phyloP scores from a whole-genome alignment of 2,797 vertebrate genomes.

The Masticophis lateralis region DNA sequence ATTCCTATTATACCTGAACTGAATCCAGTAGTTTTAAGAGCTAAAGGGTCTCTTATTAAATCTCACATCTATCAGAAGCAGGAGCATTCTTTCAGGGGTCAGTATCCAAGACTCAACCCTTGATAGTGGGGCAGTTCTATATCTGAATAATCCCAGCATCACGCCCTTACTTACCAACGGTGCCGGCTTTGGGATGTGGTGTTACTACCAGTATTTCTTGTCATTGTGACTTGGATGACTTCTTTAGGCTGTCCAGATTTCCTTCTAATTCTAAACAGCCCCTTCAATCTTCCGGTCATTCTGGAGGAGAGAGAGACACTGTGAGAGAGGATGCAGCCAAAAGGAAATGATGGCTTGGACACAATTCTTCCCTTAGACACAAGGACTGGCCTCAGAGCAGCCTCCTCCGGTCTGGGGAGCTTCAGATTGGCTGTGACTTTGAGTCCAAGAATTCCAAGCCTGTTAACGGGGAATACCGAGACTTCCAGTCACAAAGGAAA shows the following conservation, averaged over 20 bases:
- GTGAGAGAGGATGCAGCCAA: not conserved
- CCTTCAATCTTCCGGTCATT: conserved; percentile 60
- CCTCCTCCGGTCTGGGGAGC: not conserved
- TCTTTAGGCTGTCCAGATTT: conserved; percentile 41
- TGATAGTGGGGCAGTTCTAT: not conserved
- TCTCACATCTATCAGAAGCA: not conserved
- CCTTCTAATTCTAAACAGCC: conserved; percentile 61
- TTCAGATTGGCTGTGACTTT: not conserved
- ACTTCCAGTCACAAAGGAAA: too few species aligned
- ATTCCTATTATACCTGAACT: not conserved
- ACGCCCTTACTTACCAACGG: conserved; percentile 45
- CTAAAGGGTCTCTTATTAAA: not conserved
- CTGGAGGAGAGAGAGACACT: conserved; percentile 25
- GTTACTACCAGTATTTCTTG: not conserved
- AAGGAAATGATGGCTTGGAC: not conserved
- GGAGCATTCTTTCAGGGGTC: not conserved
- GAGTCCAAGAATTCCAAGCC: not conserved
- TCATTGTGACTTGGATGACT: not conserved
- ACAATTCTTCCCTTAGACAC: not conserved
- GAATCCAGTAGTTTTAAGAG: not conserved
- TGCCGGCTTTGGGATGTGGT: not conserved
- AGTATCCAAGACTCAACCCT: not conserved
- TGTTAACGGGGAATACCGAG: too few species aligned
- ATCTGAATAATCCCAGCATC: not conserved
- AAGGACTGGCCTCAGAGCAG: not conserved